Base-by-base conservation (phyloP, 2,113 vertebrate species). In the Sinocyclocheilus anshuiensis region DNA sequence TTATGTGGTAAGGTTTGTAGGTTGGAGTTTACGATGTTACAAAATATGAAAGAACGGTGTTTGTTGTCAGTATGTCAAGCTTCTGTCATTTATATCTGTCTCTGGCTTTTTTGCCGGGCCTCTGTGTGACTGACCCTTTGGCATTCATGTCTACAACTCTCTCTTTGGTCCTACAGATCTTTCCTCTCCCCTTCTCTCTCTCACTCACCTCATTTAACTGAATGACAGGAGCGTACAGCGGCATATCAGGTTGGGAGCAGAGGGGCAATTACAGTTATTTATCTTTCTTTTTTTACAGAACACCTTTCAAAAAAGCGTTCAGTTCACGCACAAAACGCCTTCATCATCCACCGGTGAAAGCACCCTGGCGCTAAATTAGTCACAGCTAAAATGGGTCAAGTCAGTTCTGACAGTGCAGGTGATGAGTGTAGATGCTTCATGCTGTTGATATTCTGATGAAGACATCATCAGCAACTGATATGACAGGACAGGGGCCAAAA, bases 141-240 rank as follows among this genome's bases (percentile, higher is more conserved):
- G 81, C n/a, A 53, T 63, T 26, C 55, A 26, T 55, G n/a, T 59
- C n/a, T 61, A 65, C 77, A 24, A 57, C 5, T 84, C 39, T 65
- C 83, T 74, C 39, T 87, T 88, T 55, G 67, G 84, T 88, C 39
- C n/a, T 88, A 91, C 45, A 67, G 42, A 61, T 16, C 61, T 76
- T 12, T 29, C 36, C 83, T 59, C 71, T n/a, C 55, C 65, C 9
- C 78, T 24, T 55, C 86, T 81, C 39, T 87, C 45, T 12, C 90
- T 87, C 91, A 87, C 91, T 88, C 92, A 91, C 87, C 90, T 94
- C 90, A 93, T 94, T 93, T 92, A 92, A 77, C 88, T 90, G 91
- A 93, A 22, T 94, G 93, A 94, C 93, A 92, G 90, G 87, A 88
- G 90, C 84, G 88, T 90, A 89, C 87, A 45, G 90, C 12, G 88